These are phyloP conservation scores for Pristionchus entomophagus DNA, from an alignment of 2,888 invertebrate genomes.

Conservation along the genomic window DNA sequence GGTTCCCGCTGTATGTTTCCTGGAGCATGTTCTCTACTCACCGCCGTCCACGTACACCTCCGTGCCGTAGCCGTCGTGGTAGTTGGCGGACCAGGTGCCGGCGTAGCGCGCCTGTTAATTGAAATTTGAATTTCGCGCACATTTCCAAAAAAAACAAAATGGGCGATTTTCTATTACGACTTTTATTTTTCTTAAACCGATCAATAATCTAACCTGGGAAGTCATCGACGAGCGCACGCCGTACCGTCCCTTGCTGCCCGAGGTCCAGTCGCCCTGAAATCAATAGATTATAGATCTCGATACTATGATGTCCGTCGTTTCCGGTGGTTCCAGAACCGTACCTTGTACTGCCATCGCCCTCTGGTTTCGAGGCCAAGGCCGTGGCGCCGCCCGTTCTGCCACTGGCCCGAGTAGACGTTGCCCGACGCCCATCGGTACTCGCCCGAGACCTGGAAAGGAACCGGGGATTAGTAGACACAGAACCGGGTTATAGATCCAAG, in stretches of 20 bases:
- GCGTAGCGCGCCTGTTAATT: slow-evolving; percentile 87
- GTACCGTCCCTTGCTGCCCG: slow-evolving; percentile 96
- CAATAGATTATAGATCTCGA: neutral
- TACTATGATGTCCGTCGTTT: neutral
- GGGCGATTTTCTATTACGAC: neutral
- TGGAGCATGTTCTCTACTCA: slow-evolving; percentile 76
- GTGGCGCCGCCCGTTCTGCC: slow-evolving; percentile 99
- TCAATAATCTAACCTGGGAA: slow-evolving; percentile 79
- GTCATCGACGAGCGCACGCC: slow-evolving; percentile 86
- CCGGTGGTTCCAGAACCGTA: neutral
- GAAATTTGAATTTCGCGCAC: neutral
- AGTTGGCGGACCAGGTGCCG: slow-evolving; percentile 97
- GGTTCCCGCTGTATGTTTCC: neutral
- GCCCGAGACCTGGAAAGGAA: slow-evolving; percentile 82
- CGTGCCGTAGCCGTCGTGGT: slow-evolving; percentile 99
- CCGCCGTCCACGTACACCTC: slow-evolving; percentile 99
- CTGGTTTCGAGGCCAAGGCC: slow-evolving; percentile 97
- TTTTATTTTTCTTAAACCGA: neutral
- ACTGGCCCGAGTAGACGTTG: slow-evolving; percentile 85
- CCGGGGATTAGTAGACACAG: neutral
- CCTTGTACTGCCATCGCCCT: slow-evolving; percentile 89
- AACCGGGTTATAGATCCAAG: too few species aligned
- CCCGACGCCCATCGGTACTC: slow-evolving; percentile 80
- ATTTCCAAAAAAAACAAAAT: neutral
- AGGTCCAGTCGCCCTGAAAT: slow-evolving; percentile 80